phyloP scores from a whole-genome alignment of 2,797 vertebrate species.

The Meda fulgida region DNA sequence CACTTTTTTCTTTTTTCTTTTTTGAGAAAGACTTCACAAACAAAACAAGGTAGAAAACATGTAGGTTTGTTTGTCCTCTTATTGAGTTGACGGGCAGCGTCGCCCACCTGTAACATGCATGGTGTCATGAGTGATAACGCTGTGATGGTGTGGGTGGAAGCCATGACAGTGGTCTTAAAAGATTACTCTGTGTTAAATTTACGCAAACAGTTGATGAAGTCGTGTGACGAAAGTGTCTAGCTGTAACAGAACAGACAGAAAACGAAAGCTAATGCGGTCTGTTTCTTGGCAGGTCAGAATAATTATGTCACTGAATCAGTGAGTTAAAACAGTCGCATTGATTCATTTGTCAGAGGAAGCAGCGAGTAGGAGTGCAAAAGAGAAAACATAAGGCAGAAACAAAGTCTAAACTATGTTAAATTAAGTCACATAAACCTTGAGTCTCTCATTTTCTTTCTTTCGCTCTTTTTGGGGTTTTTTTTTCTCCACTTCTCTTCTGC shows the following conservation, averaged over 20 bases:
- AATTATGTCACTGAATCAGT: background rate
- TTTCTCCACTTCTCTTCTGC: too few species aligned
- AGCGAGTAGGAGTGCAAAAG: background rate
- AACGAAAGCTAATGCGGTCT: background rate
- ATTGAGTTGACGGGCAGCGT: background rate
- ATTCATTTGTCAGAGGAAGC: background rate
- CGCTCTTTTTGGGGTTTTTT: background rate
- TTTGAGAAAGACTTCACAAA: background rate
- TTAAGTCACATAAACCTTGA: background rate
- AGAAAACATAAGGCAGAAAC: background rate
- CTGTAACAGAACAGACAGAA: too few species aligned
- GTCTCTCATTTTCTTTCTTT: background rate
- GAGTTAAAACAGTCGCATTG: background rate
- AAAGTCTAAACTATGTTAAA: background rate
- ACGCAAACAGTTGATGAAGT: background rate
- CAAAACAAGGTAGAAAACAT: background rate
- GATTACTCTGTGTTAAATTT: background rate
- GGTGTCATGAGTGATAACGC: background rate
- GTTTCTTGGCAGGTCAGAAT: conserved; percentile 1
- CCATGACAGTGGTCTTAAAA: background rate
- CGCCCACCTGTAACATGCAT: background rate
- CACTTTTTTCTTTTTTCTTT: background rate
- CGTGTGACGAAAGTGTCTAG: background rate
- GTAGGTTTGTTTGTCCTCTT: background rate
- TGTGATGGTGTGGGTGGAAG: background rate